phyloP scores from a whole-genome alignment of 2,888 invertebrate species.

The Exocentrus adspersus region DNA sequence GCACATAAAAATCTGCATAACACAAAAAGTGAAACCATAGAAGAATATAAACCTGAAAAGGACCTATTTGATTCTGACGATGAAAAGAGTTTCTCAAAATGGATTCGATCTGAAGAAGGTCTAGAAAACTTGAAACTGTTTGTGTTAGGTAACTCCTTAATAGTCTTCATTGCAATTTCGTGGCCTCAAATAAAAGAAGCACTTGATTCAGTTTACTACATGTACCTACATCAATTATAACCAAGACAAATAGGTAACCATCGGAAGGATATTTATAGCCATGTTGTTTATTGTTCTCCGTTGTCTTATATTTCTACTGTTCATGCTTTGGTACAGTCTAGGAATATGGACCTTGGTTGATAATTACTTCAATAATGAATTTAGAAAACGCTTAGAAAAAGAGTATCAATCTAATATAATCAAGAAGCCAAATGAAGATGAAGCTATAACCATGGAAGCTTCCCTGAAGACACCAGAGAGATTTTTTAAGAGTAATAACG shows the following conservation, averaged over 20 bases:
- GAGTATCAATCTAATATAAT: slow-evolving; percentile 56
- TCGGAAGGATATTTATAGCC: slow-evolving; percentile 37
- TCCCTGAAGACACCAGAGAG: too few relatives aligned
- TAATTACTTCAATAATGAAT: slow-evolving; percentile 78
- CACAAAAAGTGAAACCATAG: background rate
- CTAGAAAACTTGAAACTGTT: slow-evolving; percentile 83
- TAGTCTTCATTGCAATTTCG: slow-evolving; percentile 76
- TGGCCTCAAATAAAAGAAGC: slow-evolving; percentile 77
- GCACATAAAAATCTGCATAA: background rate
- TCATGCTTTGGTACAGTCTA: slow-evolving; percentile 78
- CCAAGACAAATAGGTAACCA: slow-evolving; percentile 25
- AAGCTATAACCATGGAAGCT: background rate
- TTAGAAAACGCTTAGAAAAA: slow-evolving; percentile 70
- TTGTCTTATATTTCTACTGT: slow-evolving; percentile 71
- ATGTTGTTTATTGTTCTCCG: slow-evolving; percentile 75
- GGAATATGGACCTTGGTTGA: slow-evolving; percentile 79
- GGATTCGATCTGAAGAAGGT: slow-evolving; percentile 69
- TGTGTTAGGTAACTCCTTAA: slow-evolving; percentile 79
- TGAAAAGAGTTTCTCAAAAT: slow-evolving; percentile 57
- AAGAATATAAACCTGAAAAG: slow-evolving; percentile 5
- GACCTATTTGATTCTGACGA: slow-evolving; percentile 51
- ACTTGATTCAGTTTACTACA: slow-evolving; percentile 64
- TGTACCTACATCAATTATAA: slow-evolving; percentile 50
- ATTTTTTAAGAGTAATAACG: background rate
- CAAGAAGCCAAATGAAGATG: slow-evolving; percentile 39